A percentile compares a stretch with the other conserved stretches of the same genome.
Evolutionary conservation across 2,888 invertebrate species (phyloP).

Genomic region (Polyploca ridens): DNA sequence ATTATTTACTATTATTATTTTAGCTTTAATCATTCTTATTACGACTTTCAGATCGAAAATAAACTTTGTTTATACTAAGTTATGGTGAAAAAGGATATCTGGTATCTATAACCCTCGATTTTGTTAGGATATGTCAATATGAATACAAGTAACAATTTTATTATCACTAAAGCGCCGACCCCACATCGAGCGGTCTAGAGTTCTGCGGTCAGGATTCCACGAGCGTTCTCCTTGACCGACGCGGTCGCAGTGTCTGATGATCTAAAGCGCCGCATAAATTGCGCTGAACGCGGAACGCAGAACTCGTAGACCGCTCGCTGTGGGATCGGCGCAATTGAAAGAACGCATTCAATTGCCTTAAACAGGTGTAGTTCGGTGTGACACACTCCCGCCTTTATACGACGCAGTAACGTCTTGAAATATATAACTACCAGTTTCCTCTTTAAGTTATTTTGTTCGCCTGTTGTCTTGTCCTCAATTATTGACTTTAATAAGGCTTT

Average conservation of each 20-base stretch:
- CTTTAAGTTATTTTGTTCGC: conserved; percentile 62
- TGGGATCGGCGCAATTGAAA: not conserved
- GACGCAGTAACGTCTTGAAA: conserved; percentile 30
- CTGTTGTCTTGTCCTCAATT: conserved; percentile 67
- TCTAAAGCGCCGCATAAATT: too few relatives aligned
- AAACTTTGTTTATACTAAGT: not conserved
- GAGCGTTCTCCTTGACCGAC: too few relatives aligned
- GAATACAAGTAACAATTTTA: not conserved
- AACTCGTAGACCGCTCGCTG: too few relatives aligned
- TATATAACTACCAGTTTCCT: conserved; percentile 61
- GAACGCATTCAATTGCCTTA: conserved; percentile 12
- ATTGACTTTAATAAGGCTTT: conserved; percentile 71
- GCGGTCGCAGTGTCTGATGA: too few relatives aligned
- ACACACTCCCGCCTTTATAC: conserved; percentile 31
- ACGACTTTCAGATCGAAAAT: too few relatives aligned
- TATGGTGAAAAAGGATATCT: too few relatives aligned
- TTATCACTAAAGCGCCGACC: not conserved
- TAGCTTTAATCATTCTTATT: too few relatives aligned
- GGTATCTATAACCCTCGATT: too few relatives aligned
- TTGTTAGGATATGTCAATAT: not conserved
- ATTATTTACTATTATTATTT: too few relatives aligned
- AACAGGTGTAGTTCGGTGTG: conserved; percentile 23
- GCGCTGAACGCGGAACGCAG: too few relatives aligned
- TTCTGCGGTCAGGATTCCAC: too few relatives aligned
- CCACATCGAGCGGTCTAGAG: too few relatives aligned